Percentiles rank a stretch among this genome's conserved stretches.
Evolutionary conservation across 2,797 vertebrate genomes (phyloP).

Genomic region (Dromococcyx pavoninus): DNA sequence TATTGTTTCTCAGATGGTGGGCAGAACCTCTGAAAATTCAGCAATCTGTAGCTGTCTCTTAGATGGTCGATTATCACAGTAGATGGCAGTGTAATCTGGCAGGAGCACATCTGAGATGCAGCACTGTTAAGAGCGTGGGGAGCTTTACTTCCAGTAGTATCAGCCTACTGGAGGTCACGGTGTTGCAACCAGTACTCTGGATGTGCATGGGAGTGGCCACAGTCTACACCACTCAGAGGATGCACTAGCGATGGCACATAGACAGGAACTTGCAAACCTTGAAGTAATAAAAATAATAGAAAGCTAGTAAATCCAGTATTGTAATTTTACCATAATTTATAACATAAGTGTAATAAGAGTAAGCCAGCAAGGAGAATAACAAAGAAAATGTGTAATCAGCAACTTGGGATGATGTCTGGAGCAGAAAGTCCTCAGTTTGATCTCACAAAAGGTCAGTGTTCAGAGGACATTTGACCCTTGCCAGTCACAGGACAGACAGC

Average conservation of each 20-base stretch:
- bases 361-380: not conserved
- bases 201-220: not conserved
- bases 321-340: not conserved
- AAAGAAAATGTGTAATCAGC: not conserved
- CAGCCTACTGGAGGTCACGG: not conserved
- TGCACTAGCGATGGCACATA: not conserved
- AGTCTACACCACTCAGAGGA: not conserved
- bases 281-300: not conserved
- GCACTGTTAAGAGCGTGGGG: not conserved
- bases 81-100: not conserved
- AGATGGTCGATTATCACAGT: not conserved
- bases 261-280: not conserved
- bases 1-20: not conserved
- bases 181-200: not conserved
- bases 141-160: not conserved
- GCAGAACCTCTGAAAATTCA: not conserved
- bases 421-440: not conserved
- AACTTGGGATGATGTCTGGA: not conserved
- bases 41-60: not conserved
- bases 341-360: not conserved
- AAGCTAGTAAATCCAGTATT: not conserved
- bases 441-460: not conserved
- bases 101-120: not conserved
- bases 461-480: not conserved
- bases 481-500: not conserved